Percentiles rank a stretch among this genome's conserved stretches.
Evolutionary conservation across 23 tunicate genomes (phyloP).

Genomic region (Oikopleura albicans): DNA sequence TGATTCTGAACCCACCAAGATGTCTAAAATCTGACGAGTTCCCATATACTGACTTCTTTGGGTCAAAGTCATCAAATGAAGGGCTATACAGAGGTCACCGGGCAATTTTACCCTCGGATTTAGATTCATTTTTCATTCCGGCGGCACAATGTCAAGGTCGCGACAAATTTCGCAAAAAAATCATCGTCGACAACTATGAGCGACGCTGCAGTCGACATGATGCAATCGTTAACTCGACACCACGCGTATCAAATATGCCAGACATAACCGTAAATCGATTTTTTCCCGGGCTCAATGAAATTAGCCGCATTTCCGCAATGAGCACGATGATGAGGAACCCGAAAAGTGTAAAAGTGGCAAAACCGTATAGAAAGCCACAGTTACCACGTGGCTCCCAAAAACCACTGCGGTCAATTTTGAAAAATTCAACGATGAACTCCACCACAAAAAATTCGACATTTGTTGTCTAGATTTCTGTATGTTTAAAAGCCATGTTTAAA

Average conservation of each 20-base stretch:
- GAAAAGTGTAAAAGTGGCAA: background rate
- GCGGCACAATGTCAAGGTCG: background rate
- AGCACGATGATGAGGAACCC: background rate
- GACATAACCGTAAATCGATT: background rate
- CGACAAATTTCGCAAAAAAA: background rate
- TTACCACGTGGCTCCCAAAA: background rate
- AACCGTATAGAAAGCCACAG: background rate
- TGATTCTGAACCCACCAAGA: background rate
- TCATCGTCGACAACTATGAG: background rate
- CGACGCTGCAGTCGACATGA: background rate
- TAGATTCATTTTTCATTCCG: background rate
- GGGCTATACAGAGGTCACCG: background rate
- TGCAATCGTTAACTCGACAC: background rate
- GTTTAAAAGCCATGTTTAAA: too few relatives aligned
- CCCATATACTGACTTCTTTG: background rate
- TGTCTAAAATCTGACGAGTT: background rate
- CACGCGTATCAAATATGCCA: background rate
- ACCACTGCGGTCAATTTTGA: background rate
- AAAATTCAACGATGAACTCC: background rate
- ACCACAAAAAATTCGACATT: background rate
- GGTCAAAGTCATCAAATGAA: background rate
- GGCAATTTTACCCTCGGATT: background rate
- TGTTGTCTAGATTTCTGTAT: background rate
- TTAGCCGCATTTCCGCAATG: background rate
- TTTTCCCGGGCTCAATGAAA: slow-evolving; percentile 1